Evolutionary conservation across 2,888 invertebrate genomes (phyloP).

Genomic region (Alcis repandata): DNA sequence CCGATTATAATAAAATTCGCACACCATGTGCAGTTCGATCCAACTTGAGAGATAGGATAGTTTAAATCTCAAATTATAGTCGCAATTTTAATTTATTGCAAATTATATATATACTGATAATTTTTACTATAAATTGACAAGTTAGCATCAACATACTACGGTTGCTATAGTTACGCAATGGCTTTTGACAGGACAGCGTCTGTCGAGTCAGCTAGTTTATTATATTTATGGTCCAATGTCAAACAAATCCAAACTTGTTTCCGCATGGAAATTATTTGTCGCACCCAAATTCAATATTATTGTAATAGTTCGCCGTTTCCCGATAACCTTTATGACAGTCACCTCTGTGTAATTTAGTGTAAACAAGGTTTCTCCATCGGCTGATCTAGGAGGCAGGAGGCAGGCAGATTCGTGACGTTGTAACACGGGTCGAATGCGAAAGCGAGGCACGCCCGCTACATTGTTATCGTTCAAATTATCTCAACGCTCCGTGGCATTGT

Average conservation of each 20-base stretch:
- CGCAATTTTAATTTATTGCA: too few species aligned
- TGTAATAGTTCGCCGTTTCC: slow-evolving; percentile 35
- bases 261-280: slow-evolving; percentile 32
- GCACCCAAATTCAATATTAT: slow-evolving; percentile 41
- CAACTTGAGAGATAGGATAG: too few species aligned
- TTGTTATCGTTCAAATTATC: slow-evolving; percentile 66
- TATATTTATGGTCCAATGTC: slow-evolving; percentile 21
- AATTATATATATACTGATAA: too few species aligned
- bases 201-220: too few species aligned
- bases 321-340: slow-evolving; percentile 47
- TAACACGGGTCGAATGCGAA: slow-evolving; percentile 63
- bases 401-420: slow-evolving; percentile 57
- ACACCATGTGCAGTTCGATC: too few species aligned
- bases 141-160: too few species aligned
- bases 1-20: too few species aligned
- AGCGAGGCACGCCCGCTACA: slow-evolving; percentile 58
- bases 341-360: slow-evolving; percentile 62
- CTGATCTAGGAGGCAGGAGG: slow-evolving; percentile 49
- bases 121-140: too few species aligned
- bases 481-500: slow-evolving; percentile 49
- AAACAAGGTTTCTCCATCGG: slow-evolving; percentile 58
- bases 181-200: too few species aligned
- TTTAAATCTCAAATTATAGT: too few species aligned
- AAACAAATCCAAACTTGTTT: slow-evolving; percentile 30
- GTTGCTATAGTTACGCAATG: too few species aligned